These are phyloP conservation scores for Ormyrus labotus DNA, from an alignment of 2,888 invertebrate genomes.

Conservation along the genomic window DNA sequence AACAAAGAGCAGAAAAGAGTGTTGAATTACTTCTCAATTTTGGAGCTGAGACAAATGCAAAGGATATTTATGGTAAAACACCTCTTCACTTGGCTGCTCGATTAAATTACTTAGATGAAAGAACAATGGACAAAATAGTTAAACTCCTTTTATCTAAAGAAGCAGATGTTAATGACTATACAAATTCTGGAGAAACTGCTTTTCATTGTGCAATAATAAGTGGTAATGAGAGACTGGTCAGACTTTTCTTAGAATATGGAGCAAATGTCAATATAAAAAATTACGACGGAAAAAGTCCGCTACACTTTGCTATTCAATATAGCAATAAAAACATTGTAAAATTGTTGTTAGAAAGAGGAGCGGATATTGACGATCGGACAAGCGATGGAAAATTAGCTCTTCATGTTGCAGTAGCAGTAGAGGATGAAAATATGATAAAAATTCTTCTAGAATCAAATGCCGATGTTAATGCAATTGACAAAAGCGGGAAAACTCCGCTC, in stretches of 20 bases:
- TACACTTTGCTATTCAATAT: slow-evolving; percentile 79
- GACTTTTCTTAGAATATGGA: slow-evolving; percentile 78
- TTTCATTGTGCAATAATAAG: slow-evolving; percentile 81
- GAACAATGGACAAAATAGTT: slow-evolving; percentile 45
- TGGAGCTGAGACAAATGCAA: slow-evolving; percentile 38
- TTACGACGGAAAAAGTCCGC: slow-evolving; percentile 53
- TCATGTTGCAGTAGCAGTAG: slow-evolving; percentile 80
- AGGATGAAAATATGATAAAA: slow-evolving; percentile 76
- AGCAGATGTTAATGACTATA: slow-evolving; percentile 41
- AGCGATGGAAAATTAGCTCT: slow-evolving; percentile 80
- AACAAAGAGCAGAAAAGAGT: slow-evolving; percentile 30
- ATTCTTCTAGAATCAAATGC: slow-evolving; percentile 80
- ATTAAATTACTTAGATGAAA: slow-evolving; percentile 43
- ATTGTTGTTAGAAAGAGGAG: slow-evolving; percentile 74
- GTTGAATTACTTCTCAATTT: slow-evolving; percentile 33
- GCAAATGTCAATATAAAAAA: slow-evolving; percentile 69
- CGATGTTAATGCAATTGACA: slow-evolving; percentile 76
- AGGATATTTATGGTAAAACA: slow-evolving; percentile 43
- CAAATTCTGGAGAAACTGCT: slow-evolving; percentile 50
- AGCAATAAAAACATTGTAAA: neutral
- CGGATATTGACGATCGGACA: slow-evolving; percentile 80
- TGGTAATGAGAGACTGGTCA: slow-evolving; percentile 77
- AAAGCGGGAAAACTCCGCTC: slow-evolving; percentile 77
- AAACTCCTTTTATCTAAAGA: slow-evolving; percentile 36
- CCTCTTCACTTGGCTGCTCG: slow-evolving; percentile 41